Conservation (phyloP, 2,113 vertebrate species). For the Zootoca vivipara region DNA sequence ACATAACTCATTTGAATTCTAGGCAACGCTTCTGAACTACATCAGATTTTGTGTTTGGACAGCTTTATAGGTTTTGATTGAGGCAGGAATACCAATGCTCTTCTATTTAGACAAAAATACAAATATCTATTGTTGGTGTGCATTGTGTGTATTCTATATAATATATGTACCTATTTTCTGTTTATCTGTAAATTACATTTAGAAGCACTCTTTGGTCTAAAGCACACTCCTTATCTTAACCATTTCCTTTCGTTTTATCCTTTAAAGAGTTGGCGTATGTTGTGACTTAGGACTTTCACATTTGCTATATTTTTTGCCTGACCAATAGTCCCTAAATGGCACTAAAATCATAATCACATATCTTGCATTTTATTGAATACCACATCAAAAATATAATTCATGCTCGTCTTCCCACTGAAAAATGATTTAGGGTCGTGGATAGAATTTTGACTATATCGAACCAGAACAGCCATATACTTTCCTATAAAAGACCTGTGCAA, state of each 20-base stretch:
- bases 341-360: slow-evolving; percentile 47
- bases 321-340: slow-evolving; percentile 45
- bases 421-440: slow-evolving; percentile 52
- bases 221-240: neutral
- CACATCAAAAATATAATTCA: slow-evolving; percentile 31
- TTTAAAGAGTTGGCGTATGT: slow-evolving; percentile 25
- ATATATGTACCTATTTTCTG: neutral
- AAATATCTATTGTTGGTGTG: neutral
- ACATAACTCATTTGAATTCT: slow-evolving; percentile 26
- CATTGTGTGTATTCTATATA: neutral
- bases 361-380: slow-evolving; percentile 55
- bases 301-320: slow-evolving; percentile 53
- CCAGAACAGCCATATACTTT: slow-evolving; percentile 34
- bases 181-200: slow-evolving; percentile 12
- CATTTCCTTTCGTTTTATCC: neutral
- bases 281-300: slow-evolving; percentile 20
- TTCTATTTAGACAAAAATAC: slow-evolving; percentile 7
- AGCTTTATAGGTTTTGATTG: slow-evolving; percentile 12
- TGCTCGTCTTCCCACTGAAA: neutral
- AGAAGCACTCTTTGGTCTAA: neutral
- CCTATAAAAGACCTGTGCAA: slow-evolving; percentile 46
- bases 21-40: neutral
- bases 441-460: slow-evolving; percentile 29
- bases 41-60: neutral
- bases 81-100: neutral